These are phyloP conservation scores for Parauchenoglanis ngamensis DNA, from an alignment of 2,797 vertebrate genomes.

Conservation along the genomic window DNA sequence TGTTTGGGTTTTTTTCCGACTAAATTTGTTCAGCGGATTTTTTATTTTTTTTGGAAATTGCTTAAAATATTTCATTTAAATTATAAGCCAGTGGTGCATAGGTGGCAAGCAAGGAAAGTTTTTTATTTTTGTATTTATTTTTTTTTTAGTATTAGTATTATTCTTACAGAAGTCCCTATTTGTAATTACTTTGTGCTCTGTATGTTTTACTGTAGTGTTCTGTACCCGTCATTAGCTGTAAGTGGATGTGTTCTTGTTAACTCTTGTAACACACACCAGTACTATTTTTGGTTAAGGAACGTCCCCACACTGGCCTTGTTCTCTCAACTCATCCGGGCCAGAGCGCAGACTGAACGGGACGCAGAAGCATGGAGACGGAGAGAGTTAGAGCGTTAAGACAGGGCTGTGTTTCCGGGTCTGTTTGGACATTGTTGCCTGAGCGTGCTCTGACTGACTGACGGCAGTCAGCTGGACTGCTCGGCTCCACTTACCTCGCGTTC, in stretches of 20 bases:
- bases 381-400: background rate
- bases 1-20: background rate
- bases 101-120: background rate
- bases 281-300: conserved; percentile 32
- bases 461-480: conserved; percentile 25
- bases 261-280: conserved; percentile 8
- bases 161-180: background rate
- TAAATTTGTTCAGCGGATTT: too few relatives aligned
- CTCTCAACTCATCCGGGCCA: background rate
- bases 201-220: background rate
- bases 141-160: background rate
- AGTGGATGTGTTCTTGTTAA: background rate
- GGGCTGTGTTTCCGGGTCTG: background rate
- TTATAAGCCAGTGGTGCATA: background rate
- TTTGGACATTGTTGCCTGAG: background rate
- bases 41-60: background rate
- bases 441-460: conserved; percentile 21
- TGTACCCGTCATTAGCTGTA: background rate
- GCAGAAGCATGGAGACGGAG: too few relatives aligned
- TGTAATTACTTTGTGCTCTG: background rate
- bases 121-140: too few relatives aligned
- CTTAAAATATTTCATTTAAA: background rate
- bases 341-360: background rate
- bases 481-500: conserved; percentile 18
- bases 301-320: conserved; percentile 2